Percentiles rank a stretch among this genome's conserved stretches.
phyloP scores from a whole-genome alignment of 2,888 invertebrate genomes.

The Schizaphis graminum region DNA sequence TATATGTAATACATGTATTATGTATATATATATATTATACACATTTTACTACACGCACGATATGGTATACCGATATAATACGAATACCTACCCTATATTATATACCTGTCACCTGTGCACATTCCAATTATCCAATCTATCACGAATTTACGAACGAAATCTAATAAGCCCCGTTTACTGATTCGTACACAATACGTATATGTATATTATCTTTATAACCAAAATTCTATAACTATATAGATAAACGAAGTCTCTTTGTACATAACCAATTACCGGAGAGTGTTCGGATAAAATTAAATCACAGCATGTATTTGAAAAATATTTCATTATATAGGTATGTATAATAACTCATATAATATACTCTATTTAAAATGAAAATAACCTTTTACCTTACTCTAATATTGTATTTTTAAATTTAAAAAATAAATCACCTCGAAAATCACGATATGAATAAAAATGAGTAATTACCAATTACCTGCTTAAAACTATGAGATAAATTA shows the following conservation, averaged over 20 bases:
- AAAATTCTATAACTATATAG: not conserved
- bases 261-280: not conserved
- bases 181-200: not conserved
- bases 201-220: not conserved
- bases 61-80: not conserved
- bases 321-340: not conserved
- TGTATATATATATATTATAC: not conserved
- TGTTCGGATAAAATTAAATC: not conserved
- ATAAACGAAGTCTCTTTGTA: not conserved
- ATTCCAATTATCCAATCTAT: conserved; percentile 16
- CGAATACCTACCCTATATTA: not conserved
- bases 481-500: not conserved
- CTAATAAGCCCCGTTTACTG: not conserved
- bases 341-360: not conserved
- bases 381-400: not conserved
- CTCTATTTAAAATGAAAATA: not conserved
- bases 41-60: not conserved
- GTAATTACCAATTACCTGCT: not conserved
- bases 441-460: not conserved
- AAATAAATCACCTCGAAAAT: not conserved
- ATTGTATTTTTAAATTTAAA: not conserved
- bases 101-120: not conserved
- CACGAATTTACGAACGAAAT: conserved; percentile 36
- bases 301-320: not conserved
- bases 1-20: not conserved